These are phyloP conservation scores for Patella ulyssiponensis DNA, from an alignment of 2,888 invertebrate genomes.

Conservation along the genomic window DNA sequence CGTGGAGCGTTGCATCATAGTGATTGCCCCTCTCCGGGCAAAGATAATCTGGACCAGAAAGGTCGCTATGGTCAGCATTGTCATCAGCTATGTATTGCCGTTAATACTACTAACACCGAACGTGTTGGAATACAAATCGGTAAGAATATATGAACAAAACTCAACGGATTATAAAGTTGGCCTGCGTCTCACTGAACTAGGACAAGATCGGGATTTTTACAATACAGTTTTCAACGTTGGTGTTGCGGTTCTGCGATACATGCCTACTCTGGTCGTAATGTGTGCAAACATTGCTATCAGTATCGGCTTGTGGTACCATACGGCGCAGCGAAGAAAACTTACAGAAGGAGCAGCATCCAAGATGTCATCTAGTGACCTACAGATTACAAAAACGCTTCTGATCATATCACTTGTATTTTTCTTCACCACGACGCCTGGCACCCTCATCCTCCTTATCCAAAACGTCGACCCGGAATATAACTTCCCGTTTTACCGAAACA, in stretches of 20 bases:
- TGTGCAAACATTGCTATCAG: background rate
- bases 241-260: background rate
- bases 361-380: background rate
- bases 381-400: background rate
- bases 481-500: background rate
- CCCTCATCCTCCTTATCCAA: background rate
- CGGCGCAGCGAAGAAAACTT: background rate
- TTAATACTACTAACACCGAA: background rate
- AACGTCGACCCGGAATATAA: background rate
- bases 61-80: background rate
- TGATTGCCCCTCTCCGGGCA: background rate
- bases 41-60: constrained; percentile 1
- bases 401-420: background rate
- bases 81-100: background rate
- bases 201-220: background rate
- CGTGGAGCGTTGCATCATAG: background rate
- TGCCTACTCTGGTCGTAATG: background rate
- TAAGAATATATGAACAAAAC: background rate
- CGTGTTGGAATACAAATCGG: background rate
- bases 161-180: background rate
- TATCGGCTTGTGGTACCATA: background rate
- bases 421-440: background rate
- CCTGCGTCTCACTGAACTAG: background rate
- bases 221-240: background rate
- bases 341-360: background rate